Base-by-base conservation (phyloP, 2,113 vertebrate genomes). In the Pontoporia blainvillei region DNA sequence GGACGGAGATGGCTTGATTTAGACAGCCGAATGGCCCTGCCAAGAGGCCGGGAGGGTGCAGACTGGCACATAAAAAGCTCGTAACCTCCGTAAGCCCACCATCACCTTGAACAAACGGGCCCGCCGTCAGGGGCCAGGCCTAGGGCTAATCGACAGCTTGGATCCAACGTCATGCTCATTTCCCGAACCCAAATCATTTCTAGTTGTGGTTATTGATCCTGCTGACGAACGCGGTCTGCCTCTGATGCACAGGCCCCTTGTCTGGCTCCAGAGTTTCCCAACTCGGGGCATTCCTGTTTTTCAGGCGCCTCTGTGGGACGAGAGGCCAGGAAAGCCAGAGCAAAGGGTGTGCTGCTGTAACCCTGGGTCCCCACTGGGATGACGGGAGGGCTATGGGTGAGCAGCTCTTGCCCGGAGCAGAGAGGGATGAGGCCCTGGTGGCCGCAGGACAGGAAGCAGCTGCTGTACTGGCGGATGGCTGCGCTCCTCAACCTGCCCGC, bases 1-100 rank as follows among this genome's bases (percentile, higher is more conserved):
- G 46, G 97, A 93, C 92, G n/a, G 73, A 95, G 90, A 94, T 69
- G 8, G 96, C 97, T 95, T 98, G 98, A 98, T 98, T 98, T 97
- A 97, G 97, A 97, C 95, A 64, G 52, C 52, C 91, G 83, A 90
- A 92, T 95, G 95, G 95, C 92, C 96, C 27, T 2, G 95, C 73
- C 27, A 78, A 97, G 89, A 97, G 98, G 97, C 90, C 2, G 0
- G 36, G 67, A 81, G 69, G 83, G 87, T 0, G 0, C n/a, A 3
- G 69, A 69, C 11, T 41, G 79, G 73, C 84, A 41, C 44, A 15
- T 59, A 52, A 27, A 72, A 39, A 41, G 23, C 93, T 67, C 9
- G 0, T 59, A 4, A 82, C 34, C 20, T 86, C 46, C 20, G 2
- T 10, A 17, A 94, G 66, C 82, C 12, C 41, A 39, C n/a, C 25